phyloP scores from a whole-genome alignment of 2,113 vertebrate genomes.

The Donacobius atricapilla region DNA sequence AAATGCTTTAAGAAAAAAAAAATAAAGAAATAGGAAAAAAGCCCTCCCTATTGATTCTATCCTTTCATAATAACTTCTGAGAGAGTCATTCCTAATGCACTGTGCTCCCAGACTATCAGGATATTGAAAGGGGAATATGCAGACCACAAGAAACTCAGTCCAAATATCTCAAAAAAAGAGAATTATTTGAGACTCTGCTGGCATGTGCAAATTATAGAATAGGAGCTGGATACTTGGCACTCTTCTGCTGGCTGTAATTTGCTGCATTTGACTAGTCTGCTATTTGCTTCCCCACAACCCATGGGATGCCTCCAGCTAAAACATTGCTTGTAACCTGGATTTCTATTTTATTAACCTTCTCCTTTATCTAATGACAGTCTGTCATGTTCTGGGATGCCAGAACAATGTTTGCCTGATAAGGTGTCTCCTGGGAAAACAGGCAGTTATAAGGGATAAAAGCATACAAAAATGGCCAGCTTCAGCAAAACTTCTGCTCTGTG shows the following conservation, averaged over 20 bases:
- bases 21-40: not conserved
- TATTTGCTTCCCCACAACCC: constrained; percentile 6
- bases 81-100: not conserved
- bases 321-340: constrained; percentile 41
- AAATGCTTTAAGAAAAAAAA: not conserved
- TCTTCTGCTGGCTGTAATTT: constrained; percentile 1
- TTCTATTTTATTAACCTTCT: constrained; percentile 69
- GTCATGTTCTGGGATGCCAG: constrained; percentile 59
- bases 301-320: constrained; percentile 46
- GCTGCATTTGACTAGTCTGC: constrained; percentile 15
- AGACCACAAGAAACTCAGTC: not conserved
- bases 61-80: not conserved
- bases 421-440: constrained; percentile 32
- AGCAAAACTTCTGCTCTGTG: not conserved
- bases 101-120: not conserved
- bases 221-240: not conserved
- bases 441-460: constrained; percentile 48
- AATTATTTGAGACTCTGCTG: not conserved
- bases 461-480: constrained; percentile 15
- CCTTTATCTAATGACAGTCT: constrained; percentile 67
- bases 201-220: not conserved
- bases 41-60: not conserved
- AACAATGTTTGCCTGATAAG: constrained; percentile 59
- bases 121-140: not conserved
- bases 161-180: not conserved